Evolutionary conservation across 2,113 vertebrate genomes (phyloP), one percentile per base, ranked within the genome.

Genomic region (Barnardius zonarius): DNA sequence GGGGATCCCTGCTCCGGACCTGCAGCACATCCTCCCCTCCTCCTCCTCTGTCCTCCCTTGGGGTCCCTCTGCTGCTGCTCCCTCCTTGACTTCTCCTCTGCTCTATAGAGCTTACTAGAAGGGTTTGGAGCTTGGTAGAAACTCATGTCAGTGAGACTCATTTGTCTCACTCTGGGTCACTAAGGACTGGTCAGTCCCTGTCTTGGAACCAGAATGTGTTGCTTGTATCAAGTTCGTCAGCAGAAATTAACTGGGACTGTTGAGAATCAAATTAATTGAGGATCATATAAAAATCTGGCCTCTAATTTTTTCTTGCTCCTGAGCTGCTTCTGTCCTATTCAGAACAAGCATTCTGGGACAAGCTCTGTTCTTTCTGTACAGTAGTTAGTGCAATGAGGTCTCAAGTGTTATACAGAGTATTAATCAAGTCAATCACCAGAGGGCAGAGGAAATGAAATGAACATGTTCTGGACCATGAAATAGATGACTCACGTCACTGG

Each of bases 381-480:
- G 67, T 67, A 68, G 61, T 54, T 79, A 62, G 87, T 85, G 46
- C 8, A 33, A 74, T 73, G 88, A 93, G 19, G 28, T 92, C 83
- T 95, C 67, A 55, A 89, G 69, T 37, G 86, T 55, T 79, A 92
- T 92, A 73, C 77, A 74, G 49, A 92, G 83, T 95, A 91, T 95
- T 93, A 94, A 96, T 95, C 90, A 92, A 91, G 87, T 95, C 78
- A 69, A 39, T 96, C 82, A 91, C 86, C 77, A 73, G 86, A 95
- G 78, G 93, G 91, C 89, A 96, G 81, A 91, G 85, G 78, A 94
- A 95, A 88, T 79, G 49, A 91, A 93, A 87, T 80, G 49, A 93
- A 51, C 44, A 84, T 81, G 92, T 95, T 92, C 86, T 93, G 64
- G 93, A 92, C 86, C 86, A 94, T 96, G 86, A 95, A 96, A 88